A percentile compares a stretch with the other conserved stretches of the same genome.
These are phyloP conservation scores for Pseudococcus viburni DNA, from an alignment of 2,888 invertebrate genomes.

Conservation along the genomic window DNA sequence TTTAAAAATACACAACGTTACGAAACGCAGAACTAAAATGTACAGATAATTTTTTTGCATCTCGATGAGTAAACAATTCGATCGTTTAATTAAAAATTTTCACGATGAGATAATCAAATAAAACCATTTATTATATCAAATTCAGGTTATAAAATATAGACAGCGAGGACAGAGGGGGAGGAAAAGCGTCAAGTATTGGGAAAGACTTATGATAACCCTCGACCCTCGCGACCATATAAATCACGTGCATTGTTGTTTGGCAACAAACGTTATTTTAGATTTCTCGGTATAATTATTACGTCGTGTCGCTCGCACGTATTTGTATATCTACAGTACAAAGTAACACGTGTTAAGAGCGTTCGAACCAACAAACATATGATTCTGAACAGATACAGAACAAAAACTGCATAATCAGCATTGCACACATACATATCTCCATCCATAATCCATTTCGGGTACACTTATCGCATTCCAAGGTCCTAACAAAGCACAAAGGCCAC, in stretches of 20 bases:
- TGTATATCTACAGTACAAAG: constrained; percentile 16
- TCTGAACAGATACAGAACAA: not conserved
- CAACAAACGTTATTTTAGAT: constrained; percentile 48
- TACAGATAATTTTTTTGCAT: not conserved
- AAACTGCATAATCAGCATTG: constrained; percentile 24
- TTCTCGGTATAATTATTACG: constrained; percentile 56
- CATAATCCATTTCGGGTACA: not conserved
- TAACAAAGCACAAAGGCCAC: constrained; percentile 18
- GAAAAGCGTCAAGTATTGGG: not conserved
- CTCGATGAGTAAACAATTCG: not conserved
- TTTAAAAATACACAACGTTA: not conserved
- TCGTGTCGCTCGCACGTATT: constrained; percentile 7
- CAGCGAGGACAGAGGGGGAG: not conserved
- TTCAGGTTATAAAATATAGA: not conserved
- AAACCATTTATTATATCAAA: not conserved
- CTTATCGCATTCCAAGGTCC: constrained; percentile 42
- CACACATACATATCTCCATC: not conserved
- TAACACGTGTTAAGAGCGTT: constrained; percentile 38
- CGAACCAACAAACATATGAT: not conserved
- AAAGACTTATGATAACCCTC: constrained; percentile 2
- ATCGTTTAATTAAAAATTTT: not conserved
- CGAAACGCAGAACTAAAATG: not conserved
- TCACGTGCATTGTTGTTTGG: constrained; percentile 44
- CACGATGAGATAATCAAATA: not conserved
- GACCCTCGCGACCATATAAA: constrained; percentile 5